Evolutionary conservation across 2,797 vertebrate genomes (phyloP), one percentile per base, ranked within the genome.

Genomic region (Eospalax fontanierii): DNA sequence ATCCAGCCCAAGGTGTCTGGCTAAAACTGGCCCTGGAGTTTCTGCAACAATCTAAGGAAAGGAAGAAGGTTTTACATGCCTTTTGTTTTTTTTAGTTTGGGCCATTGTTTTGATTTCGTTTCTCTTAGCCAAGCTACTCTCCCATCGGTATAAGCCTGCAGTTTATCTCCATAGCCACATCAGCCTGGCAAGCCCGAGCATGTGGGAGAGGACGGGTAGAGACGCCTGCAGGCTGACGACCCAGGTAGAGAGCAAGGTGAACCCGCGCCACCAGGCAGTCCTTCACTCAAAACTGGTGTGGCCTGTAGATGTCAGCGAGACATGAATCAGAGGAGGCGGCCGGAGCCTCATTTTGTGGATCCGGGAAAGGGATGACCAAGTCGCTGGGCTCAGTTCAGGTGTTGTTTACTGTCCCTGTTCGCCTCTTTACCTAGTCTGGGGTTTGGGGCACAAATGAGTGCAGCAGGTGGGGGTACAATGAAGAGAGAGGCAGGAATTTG

Each of bases 21-120:
- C 88, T 18, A 40, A 81, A 97, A 96, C 87, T 93, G 35, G 83
- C 87, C 79, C 4, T 88, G 76, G 80, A 84, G 74, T 94, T 93
- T 73, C 95, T 76, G 92, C 90, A 85, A 87, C 85, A 94, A 70
- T 96, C 97, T 71, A 92, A 86, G 96, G 85, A 95, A 91, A 95
- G 84, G 71, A 94, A n/a, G 19, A 66, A 54, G n/a, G 63, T 22
- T 91, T 71, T 89, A 78, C 9, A 7, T 71, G 68, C 9, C 18
- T 0, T 87, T 74, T 87, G 26, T 59, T 21, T 59, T 24, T 87
- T 82, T 76, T 66, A 79, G 30, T 11, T 50, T 57, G 35, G 33
- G 19, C 38, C 54, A n/a, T 46, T 54, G 38, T 91, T 91, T 70
- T 93, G 70, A 76, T 89, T 96, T 81, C 65, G 43, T 92, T 96